Conservation (phyloP, 2,113 vertebrate genomes). For the Corythaixoides concolor region DNA sequence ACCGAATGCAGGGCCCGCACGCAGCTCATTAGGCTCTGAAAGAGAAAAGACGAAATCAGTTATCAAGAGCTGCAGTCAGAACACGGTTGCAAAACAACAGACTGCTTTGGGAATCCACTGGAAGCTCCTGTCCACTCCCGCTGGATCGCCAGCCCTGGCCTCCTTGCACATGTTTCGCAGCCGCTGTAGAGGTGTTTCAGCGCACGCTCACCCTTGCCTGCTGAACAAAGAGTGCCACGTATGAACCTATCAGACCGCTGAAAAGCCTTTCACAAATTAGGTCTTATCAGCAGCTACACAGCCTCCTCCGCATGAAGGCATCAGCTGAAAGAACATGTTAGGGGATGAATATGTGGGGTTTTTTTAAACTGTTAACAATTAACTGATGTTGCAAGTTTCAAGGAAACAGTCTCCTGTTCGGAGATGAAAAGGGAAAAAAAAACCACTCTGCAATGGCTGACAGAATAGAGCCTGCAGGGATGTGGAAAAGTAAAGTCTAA, state of each 20-base stretch:
- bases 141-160: neutral
- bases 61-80: neutral
- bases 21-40: conserved; percentile 74
- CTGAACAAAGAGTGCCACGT: neutral
- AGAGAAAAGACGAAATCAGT: neutral
- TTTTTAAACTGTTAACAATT: conserved; percentile 64
- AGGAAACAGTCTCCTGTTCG: conserved; percentile 29
- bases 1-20: conserved; percentile 55
- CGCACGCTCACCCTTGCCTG: neutral
- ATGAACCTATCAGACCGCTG: neutral
- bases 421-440: neutral
- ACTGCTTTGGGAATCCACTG: fast-evolving
- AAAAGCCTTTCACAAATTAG: conserved; percentile 25
- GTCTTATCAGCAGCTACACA: conserved; percentile 68
- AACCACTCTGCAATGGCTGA: neutral
- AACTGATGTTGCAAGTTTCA: conserved; percentile 69
- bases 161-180: fast-evolving
- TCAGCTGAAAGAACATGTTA: conserved; percentile 34
- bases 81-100: neutral
- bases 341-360: neutral
- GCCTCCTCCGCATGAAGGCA: conserved; percentile 26
- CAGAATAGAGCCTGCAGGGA: neutral
- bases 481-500: neutral
- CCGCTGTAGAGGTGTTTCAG: neutral
- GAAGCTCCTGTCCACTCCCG: neutral